phyloP scores from a whole-genome alignment of 1,140 invertebrate genomes.

The Drosophila malerkotliana region DNA sequence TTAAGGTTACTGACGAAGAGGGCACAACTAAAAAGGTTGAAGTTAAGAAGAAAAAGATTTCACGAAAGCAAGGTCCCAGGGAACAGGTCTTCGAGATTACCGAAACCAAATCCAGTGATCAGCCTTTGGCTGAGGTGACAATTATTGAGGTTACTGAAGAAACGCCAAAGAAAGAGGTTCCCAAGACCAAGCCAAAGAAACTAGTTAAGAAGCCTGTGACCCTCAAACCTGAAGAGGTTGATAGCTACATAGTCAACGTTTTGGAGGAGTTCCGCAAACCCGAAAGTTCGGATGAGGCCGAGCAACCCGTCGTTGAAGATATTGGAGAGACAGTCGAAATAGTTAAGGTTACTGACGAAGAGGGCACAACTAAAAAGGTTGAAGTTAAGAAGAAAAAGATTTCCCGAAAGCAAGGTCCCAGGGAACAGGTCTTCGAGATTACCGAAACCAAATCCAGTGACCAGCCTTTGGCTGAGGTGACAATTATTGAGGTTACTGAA shows the following conservation, averaged over 20 bases:
- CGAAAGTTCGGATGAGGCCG: neutral
- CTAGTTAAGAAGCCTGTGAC: conserved; percentile 55
- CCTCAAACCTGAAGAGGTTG: conserved; percentile 56
- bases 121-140: conserved; percentile 46
- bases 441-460: conserved; percentile 44
- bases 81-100: conserved; percentile 61
- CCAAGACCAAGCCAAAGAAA: conserved; percentile 7
- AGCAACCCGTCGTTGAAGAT: conserved; percentile 51
- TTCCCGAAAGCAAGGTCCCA: conserved; percentile 51
- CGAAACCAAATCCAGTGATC: conserved; percentile 27
- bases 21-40: conserved; percentile 44
- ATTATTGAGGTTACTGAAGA: conserved; percentile 44
- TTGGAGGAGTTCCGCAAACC: conserved; percentile 58
- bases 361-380: conserved; percentile 47
- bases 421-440: conserved; percentile 61
- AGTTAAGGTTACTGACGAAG: conserved; percentile 20
- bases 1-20: conserved; percentile 29
- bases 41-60: conserved; percentile 56
- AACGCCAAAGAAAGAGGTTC: neutral
- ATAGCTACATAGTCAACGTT: conserved; percentile 65
- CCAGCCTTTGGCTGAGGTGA: conserved; percentile 58
- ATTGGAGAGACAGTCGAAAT: conserved; percentile 44
- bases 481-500: conserved; percentile 43
- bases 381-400: conserved; percentile 56
- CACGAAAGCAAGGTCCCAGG: conserved; percentile 51